Conservation (phyloP, 2,797 vertebrate species). For the Austrolebias charrua region DNA sequence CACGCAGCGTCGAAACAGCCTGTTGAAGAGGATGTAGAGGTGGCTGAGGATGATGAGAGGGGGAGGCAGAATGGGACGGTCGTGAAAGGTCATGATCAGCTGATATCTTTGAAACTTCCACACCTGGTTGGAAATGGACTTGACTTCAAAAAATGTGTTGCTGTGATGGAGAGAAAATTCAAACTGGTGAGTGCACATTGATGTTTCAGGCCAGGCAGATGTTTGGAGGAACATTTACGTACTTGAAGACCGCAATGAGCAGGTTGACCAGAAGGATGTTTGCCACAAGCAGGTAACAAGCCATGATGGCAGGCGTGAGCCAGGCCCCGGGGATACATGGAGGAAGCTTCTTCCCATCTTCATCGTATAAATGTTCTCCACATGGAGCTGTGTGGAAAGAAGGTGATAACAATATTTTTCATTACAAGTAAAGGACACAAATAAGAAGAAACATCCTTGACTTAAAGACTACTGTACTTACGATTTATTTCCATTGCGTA, state of each 20-base stretch:
- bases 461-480: slow-evolving; percentile 82
- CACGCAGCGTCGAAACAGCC: slow-evolving; percentile 83
- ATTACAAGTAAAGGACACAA: neutral
- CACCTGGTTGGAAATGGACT: slow-evolving; percentile 99
- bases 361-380: slow-evolving; percentile 96
- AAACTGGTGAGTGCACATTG: slow-evolving; percentile 2
- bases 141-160: slow-evolving; percentile 99
- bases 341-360: slow-evolving; percentile 95
- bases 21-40: slow-evolving; percentile 87
- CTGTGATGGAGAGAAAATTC: slow-evolving; percentile 67
- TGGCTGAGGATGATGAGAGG: slow-evolving; percentile 97
- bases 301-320: slow-evolving; percentile 98
- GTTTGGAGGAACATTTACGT: slow-evolving; percentile 45
- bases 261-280: slow-evolving; percentile 98
- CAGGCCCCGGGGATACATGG: slow-evolving; percentile 98
- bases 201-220: slow-evolving; percentile 8
- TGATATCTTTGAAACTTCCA: slow-evolving; percentile 99
- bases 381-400: slow-evolving; percentile 86
- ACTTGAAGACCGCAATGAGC: slow-evolving; percentile 99
- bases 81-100: slow-evolving; percentile 98
- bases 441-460: slow-evolving; percentile 19
- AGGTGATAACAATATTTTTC: neutral
- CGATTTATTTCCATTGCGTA: slow-evolving; percentile 99
- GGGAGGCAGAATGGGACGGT: slow-evolving; percentile 95
- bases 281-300: slow-evolving; percentile 96